Evolutionary conservation across 2,888 invertebrate species (phyloP), one percentile per base, ranked within the genome.

Genomic region (Rhingia rostrata): DNA sequence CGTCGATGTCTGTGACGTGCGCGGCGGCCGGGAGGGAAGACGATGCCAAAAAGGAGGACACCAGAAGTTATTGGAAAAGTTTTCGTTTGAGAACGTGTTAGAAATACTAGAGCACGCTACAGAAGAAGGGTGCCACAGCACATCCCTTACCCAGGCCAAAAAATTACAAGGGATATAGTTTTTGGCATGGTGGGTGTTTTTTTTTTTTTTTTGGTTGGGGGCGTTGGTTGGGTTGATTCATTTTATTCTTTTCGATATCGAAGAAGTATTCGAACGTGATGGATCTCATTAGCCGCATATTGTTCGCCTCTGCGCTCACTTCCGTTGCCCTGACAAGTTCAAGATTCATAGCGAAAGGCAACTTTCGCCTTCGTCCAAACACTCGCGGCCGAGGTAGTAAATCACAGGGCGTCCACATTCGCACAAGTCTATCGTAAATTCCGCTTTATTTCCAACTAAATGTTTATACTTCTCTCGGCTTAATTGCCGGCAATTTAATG

Each of bases 51-150:
- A 79, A 84, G 79, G 64, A 84, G 84, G 84, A 84, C 84, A 84
- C 74, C 80, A 80, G 80, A 75, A 84, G 84, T 84, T 84, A 84
- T 84, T 84, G 84, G 84, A 84, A 84, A 84, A 84, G 84, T 84
- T 84, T 84, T 84, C 84, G 61, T 79, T 84, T 84, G 80, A 74
- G 69, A 84, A 84, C 84, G 84, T 84, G 84, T 79, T 80, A 75
- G 84, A 79, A 84, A 79, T 84, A 84, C 84, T 75, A 45, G 74
- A 84, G 64, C 70, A 61, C 60, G 30, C 32, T 32, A 9, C 39
- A 10, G 32, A 51, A 39, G 61, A 61, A 67, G 22, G 14, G 43
- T 6, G 22, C 30, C 9, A 43, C 35, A 56, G 33, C 63, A 51
- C 37, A 33, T 10, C 47, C 64, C 64, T 49, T 78, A 51, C 51